Base-by-base conservation (phyloP, 2,888 invertebrate species). In the Scotopteryx bipunctaria region DNA sequence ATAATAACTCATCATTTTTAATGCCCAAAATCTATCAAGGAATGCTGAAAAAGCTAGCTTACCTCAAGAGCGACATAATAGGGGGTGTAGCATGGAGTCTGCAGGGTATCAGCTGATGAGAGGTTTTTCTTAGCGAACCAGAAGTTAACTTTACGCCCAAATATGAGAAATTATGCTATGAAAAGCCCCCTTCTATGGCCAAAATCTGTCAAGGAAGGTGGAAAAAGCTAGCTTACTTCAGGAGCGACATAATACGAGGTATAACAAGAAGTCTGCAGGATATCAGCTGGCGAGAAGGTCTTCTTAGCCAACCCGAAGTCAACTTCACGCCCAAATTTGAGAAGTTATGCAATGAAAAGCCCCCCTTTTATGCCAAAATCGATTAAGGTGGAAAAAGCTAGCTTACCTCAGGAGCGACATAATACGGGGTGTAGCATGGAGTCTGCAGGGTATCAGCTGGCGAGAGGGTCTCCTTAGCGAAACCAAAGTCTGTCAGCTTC, bases 391-490 rank as follows among this genome's bases (percentile, higher is more conserved):
- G 21, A 6, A 2, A 9, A 8, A 6, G 0, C 59, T 59, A 6
- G 0, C 59, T 59, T 60, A 90, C 91, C 83, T 91, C 91, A 0
- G 92, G 92, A 0, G 91, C 98, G 69, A 99, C 99, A 90, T 99
- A 99, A 80, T 99, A 99, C 0, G 99, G 99, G 5, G 99, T 99
- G 74, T 99, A 99, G 78, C 99, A 99, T 0, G 99, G 99, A 0
- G 99, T 99, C 81, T 98, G 97, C 47, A 99, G 85, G 0, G 97
- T 96, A 68, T 98, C 97, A 44, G 95, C 95, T 11, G 94, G 92
- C 23, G 93, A 92, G 13, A 92, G 77, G 0, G 97, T 97, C 84
- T 98, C 98, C 82, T 99, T 99, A 8, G 99, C 99, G 91, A 99
- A 99, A 5, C 99, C 99, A 85, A 99, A 99, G 90, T 99, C 99